Base-by-base conservation (phyloP, 2,797 vertebrate species). In the Parambassis ranga region DNA sequence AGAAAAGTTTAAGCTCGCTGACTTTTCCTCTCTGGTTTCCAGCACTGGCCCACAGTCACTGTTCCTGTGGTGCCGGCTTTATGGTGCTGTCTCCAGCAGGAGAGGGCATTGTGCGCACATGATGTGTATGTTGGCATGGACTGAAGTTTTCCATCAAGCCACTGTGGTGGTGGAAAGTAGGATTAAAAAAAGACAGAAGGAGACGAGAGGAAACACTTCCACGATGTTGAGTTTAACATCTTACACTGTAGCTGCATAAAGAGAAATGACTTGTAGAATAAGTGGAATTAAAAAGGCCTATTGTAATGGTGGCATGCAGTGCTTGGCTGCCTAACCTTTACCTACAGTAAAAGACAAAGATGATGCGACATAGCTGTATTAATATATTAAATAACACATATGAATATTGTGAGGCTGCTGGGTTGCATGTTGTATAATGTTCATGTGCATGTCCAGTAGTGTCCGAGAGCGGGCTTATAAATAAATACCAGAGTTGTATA, bases 41-140 rank as follows among this genome's bases (percentile, higher is more conserved):
- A 65, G 35, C 47, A 58, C 37, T 30, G 32, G 61, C 48, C 68
- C 49, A 18, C 14, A 33, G 53, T 63, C 15, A 42, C 31, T 48
- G 68, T 74, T 52, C 63, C 77, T 81, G 58, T 57, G 65, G 71
- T 70, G 57, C 50, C 1, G 27, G 64, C 63, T 81, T 83, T 61
- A 75, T 60, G 59, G 58, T 59, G 70, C 77, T 36, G 68, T 77
- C 69, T 72, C 27, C 55, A 57, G 31, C 47, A n/a, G n/a, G 52
- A 74, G 66, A 75, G 65, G 60, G 72, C 64, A 67, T 80, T 77
- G 64, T 81, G 67, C 48, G 42, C n/a, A 46, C 59, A 50, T 84
- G 71, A 77, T 82, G 77, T 82, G 77, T 76, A 52, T 62, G 58
- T 76, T 90, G 87, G 87, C 87, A 65, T 64, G 30, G 68, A 31